Conservation (phyloP, 2,888 invertebrate species). For the Platerodrilus igneus region DNA sequence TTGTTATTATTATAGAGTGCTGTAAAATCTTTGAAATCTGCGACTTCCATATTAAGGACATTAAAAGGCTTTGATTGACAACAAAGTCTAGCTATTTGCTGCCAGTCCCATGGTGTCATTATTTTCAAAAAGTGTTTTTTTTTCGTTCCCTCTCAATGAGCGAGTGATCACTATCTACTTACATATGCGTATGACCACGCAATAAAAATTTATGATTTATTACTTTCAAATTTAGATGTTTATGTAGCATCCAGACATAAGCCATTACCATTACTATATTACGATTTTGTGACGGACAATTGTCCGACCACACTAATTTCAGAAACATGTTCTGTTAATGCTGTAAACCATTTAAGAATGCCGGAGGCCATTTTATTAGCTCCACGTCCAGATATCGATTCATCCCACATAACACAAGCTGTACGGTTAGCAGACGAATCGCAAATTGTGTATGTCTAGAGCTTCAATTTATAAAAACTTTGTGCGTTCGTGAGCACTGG, state of each 20-base stretch:
- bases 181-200: slow-evolving; percentile 29
- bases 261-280: slow-evolving; percentile 11
- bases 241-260: slow-evolving; percentile 12
- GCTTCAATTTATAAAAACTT: slow-evolving; percentile 24
- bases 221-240: slow-evolving; percentile 13
- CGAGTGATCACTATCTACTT: slow-evolving; percentile 18
- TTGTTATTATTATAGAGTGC: not conserved
- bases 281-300: slow-evolving; percentile 12
- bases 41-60: slow-evolving; percentile 3
- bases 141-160: slow-evolving; percentile 19
- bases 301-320: slow-evolving; percentile 16
- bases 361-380: slow-evolving; percentile 30
- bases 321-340: slow-evolving; percentile 1
- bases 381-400: slow-evolving; percentile 25
- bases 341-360: slow-evolving; percentile 24
- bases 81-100: slow-evolving; percentile 22
- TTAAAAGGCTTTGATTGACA: slow-evolving; percentile 3
- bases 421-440: slow-evolving; percentile 11
- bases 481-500: slow-evolving; percentile 19
- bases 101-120: slow-evolving; percentile 29
- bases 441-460: slow-evolving; percentile 17
- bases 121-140: slow-evolving; percentile 20
- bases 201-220: slow-evolving; percentile 30
- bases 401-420: slow-evolving; percentile 26
- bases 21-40: slow-evolving; percentile 6